These are phyloP conservation scores for Muricea muricata DNA, from an alignment of 92 coral and sea anemone genomes.

Conservation along the genomic window DNA sequence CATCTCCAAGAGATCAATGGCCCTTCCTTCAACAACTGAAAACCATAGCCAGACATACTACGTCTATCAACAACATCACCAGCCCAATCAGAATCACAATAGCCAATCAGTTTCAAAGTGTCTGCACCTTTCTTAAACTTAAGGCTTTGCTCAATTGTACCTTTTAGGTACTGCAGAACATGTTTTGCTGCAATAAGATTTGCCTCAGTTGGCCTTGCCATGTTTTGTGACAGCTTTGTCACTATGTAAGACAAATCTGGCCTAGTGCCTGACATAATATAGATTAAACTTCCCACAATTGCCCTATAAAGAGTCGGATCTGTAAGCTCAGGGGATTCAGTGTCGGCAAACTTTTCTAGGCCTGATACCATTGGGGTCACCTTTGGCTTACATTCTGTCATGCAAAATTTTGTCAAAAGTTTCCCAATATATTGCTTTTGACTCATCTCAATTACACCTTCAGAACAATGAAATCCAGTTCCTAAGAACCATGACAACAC, in stretches of 20 bases:
- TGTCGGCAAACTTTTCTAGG: not conserved
- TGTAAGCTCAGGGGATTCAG: not conserved
- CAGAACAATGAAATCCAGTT: not conserved
- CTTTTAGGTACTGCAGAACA: no score
- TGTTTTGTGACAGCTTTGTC: no score
- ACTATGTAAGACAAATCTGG: not conserved
- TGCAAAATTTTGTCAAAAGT: no score
- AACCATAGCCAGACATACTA: not conserved
- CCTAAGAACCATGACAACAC: no score
- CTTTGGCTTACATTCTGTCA: not conserved
- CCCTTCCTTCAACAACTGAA: no score
- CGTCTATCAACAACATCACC: not conserved
- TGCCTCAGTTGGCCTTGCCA: not conserved
- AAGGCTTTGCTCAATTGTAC: no score
- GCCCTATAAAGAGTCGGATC: no score
- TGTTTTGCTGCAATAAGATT: not conserved
- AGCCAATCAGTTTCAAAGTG: no score
- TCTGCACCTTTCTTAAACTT: no score
- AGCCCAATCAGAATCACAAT: not conserved
- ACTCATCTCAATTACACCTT: not conserved
- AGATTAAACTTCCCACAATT: no score
- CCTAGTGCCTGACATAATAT: not conserved
- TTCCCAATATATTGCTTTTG: no score
- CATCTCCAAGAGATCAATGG: constrained; percentile 42
- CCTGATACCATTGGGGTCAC: not conserved